These are phyloP conservation scores for Heloderma charlesbogerti DNA, from an alignment of 2,113 vertebrate genomes.

Conservation along the genomic window DNA sequence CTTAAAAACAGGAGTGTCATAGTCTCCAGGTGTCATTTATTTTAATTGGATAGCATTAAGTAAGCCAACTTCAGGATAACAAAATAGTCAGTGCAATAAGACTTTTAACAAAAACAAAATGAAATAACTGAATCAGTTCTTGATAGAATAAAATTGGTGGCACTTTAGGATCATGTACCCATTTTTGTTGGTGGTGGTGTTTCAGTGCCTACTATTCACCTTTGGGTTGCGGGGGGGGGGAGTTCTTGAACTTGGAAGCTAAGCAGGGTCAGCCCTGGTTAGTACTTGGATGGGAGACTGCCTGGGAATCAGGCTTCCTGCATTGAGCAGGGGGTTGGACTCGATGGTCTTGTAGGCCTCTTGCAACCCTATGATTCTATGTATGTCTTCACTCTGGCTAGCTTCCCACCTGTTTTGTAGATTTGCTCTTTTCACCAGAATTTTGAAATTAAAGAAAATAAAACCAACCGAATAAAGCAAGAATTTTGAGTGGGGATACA, in stretches of 20 bases:
- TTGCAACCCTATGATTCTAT: too few species aligned
- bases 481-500: background rate
- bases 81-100: conserved; percentile 46
- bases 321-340: too few species aligned
- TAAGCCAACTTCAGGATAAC: conserved; percentile 53
- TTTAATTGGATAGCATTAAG: conserved; percentile 61
- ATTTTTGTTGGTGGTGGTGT: background rate
- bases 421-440: background rate
- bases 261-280: too few species aligned
- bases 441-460: conserved; percentile 31
- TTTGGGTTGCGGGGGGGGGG: background rate
- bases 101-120: conserved; percentile 64
- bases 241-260: too few species aligned
- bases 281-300: too few species aligned
- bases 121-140: conserved; percentile 32
- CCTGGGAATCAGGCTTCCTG: too few species aligned
- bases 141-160: conserved; percentile 39
- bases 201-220: accelerated
- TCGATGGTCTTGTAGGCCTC: too few species aligned
- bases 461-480: background rate
- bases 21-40: conserved; percentile 21
- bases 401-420: background rate
- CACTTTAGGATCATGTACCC: conserved; percentile 32
- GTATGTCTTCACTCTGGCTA: background rate
- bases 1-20: conserved; percentile 39